Percentiles rank a stretch among this genome's conserved stretches.
Evolutionary conservation across 2,113 vertebrate genomes (phyloP).

Genomic region (Mesitornis unicolor): DNA sequence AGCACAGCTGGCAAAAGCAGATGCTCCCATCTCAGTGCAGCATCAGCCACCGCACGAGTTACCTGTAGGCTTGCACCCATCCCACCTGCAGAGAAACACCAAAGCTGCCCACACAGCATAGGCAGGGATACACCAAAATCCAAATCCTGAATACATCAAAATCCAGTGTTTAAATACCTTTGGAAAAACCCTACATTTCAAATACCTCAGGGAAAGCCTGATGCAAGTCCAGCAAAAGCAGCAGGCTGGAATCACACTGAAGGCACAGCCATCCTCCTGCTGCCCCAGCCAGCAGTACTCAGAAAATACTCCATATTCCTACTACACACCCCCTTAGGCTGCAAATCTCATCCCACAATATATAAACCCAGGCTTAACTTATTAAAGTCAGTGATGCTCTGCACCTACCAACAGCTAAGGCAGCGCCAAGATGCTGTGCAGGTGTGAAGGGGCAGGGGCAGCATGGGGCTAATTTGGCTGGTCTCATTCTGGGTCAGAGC

Average conservation of each 20-base stretch:
- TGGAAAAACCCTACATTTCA: background rate
- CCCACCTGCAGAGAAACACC: background rate
- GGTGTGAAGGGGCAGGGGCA: accelerated
- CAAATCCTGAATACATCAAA: too few relatives aligned
- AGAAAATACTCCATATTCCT: background rate
- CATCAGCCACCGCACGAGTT: accelerated
- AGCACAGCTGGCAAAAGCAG: accelerated
- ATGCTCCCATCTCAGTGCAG: background rate
- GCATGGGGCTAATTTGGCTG: accelerated
- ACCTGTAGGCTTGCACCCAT: accelerated
- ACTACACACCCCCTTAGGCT: accelerated
- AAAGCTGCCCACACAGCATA: background rate
- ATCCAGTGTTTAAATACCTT: background rate
- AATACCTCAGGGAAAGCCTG: background rate
- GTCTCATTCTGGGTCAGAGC: background rate
- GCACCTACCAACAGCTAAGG: background rate
- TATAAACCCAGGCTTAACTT: background rate
- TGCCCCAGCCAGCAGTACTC: background rate
- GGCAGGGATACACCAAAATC: background rate
- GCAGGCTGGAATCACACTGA: accelerated
- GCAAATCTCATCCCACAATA: background rate
- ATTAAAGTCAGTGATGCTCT: background rate
- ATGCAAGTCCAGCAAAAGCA: background rate
- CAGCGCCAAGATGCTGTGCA: accelerated
- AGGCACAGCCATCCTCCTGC: background rate